Conservation (phyloP, 2,888 invertebrate genomes). For the Drosophila percnosoma region DNA sequence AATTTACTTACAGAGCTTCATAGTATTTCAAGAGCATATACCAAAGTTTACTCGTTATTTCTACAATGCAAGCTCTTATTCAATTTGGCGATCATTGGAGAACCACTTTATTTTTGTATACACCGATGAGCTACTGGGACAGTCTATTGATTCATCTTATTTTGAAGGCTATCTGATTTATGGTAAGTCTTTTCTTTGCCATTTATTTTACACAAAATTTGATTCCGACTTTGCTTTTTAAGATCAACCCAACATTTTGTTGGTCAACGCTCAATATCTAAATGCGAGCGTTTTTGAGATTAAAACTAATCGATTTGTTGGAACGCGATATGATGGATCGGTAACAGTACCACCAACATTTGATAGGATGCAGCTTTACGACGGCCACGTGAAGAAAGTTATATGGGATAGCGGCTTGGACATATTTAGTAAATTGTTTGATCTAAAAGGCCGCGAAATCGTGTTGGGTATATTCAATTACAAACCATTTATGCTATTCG, state of each 20-base stretch:
- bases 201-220: no score
- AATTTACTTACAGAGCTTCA: constrained; percentile 57
- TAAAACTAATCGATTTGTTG: constrained; percentile 80
- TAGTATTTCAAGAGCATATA: constrained; percentile 81
- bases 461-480: constrained; percentile 78
- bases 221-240: neutral
- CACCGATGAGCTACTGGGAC: constrained; percentile 48
- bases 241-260: constrained; percentile 81
- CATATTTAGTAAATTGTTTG: constrained; percentile 57
- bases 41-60: constrained; percentile 68
- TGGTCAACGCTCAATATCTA: constrained; percentile 61
- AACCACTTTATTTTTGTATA: constrained; percentile 76
- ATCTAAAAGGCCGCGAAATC: constrained; percentile 79
- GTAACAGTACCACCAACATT: constrained; percentile 46
- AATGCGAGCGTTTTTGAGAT: constrained; percentile 69
- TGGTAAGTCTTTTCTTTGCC: constrained; percentile 48
- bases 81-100: constrained; percentile 72
- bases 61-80: constrained; percentile 69
- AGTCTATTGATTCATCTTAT: constrained; percentile 19
- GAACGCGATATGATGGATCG: constrained; percentile 52
- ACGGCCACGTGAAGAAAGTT: constrained; percentile 44
- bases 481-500: constrained; percentile 79
- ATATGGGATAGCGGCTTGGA: constrained; percentile 23
- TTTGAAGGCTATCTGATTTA: constrained; percentile 64
- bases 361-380: constrained; percentile 58